Conservation (phyloP, 2,888 invertebrate species). For the Lottia gigantea region DNA sequence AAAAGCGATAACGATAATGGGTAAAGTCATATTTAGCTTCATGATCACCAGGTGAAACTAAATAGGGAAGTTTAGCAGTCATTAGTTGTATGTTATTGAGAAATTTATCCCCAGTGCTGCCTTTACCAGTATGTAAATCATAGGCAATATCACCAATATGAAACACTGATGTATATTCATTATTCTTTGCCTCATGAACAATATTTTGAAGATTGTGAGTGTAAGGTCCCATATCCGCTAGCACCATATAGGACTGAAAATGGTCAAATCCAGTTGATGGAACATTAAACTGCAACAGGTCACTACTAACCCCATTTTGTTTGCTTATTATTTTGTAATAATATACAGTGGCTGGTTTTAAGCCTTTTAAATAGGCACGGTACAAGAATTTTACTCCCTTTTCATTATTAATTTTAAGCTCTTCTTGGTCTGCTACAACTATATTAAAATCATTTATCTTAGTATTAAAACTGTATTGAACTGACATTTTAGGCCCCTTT, state of each 20-base stretch:
- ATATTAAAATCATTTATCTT: constrained; percentile 27
- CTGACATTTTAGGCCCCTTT: constrained; percentile 36
- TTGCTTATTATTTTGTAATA: constrained; percentile 43
- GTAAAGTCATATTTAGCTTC: constrained; percentile 42
- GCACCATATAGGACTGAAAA: constrained; percentile 56
- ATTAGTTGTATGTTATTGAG: constrained; percentile 55
- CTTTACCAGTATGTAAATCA: constrained; percentile 54
- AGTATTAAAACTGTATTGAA: constrained; percentile 43
- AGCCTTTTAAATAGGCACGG: constrained; percentile 41
- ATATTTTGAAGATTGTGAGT: constrained; percentile 46
- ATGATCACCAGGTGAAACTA: constrained; percentile 61
- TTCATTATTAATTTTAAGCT: constrained; percentile 39
- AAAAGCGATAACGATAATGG: constrained; percentile 57
- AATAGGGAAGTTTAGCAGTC: constrained; percentile 60
- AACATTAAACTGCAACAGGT: constrained; percentile 57
- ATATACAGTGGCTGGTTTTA: constrained; percentile 45
- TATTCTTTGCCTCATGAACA: constrained; percentile 46
- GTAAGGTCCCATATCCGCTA: constrained; percentile 61
- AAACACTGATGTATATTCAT: constrained; percentile 52
- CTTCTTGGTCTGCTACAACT: constrained; percentile 35
- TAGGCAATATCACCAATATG: constrained; percentile 65
- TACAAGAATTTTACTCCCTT: constrained; percentile 49
- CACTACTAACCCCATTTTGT: constrained; percentile 37
- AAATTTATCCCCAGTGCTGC: constrained; percentile 59
- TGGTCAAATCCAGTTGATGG: constrained; percentile 46